A percentile compares a stretch with the other conserved stretches of the same genome.
These are phyloP conservation scores for Temnothorax rugatulus DNA, from an alignment of 2,888 invertebrate species.

Conservation along the genomic window DNA sequence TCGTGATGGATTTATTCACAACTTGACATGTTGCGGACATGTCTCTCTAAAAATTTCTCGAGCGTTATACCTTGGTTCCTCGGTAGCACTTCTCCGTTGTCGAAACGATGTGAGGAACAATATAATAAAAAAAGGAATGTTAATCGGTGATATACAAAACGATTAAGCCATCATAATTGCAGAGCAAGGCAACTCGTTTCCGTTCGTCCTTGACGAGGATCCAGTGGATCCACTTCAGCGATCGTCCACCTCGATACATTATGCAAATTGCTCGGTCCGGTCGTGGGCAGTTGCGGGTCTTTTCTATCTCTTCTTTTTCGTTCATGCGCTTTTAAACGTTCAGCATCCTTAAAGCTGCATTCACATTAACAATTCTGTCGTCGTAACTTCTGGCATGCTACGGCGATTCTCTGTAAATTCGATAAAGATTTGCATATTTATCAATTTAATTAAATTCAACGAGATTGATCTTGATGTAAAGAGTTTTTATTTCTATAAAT, in stretches of 20 bases:
- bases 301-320: conserved; percentile 42
- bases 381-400: not conserved
- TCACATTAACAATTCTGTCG: conserved; percentile 22
- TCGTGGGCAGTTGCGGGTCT: conserved; percentile 46
- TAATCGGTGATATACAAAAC: conserved; percentile 48
- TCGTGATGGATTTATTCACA: not conserved
- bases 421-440: not conserved
- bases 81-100: not conserved
- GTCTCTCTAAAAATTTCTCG: not conserved
- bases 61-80: not conserved
- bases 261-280: conserved; percentile 70
- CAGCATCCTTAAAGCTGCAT: conserved; percentile 36
- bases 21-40: not conserved
- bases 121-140: conserved; percentile 11
- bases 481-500: not conserved
- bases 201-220: conserved; percentile 70
- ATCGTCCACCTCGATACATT: conserved; percentile 73
- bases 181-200: conserved; percentile 61
- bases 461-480: not conserved
- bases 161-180: conserved; percentile 75
- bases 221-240: conserved; percentile 67
- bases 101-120: not conserved
- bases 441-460: not conserved
- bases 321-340: conserved; percentile 5
- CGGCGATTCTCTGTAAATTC: not conserved